Base-by-base conservation (phyloP, 2,113 vertebrate genomes). In the Lamprotornis superbus region DNA sequence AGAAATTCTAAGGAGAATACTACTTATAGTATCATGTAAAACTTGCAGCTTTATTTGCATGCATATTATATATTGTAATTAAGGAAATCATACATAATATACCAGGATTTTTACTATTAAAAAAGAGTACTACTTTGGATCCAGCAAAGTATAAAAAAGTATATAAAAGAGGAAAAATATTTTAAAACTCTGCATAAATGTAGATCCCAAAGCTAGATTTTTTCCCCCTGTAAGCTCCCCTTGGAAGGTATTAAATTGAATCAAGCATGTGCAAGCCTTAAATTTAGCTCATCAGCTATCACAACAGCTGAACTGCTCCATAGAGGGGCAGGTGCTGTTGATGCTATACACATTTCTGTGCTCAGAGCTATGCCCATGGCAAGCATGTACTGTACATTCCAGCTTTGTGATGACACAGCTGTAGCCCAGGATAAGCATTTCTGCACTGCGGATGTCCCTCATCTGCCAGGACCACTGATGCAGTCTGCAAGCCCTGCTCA, bases 251-350 rank as follows among this genome's bases (percentile, higher is more conserved):
- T 87, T 96, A 94, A 95, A 96, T 91, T 93, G 82, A 94, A 75
- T 78, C 49, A 73, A 91, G 77, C 85, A 92, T 94, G 77, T 97
- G 91, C 61, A 74, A 63, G 53, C 18, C 23, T 97, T 96, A 97
- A 92, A 96, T 97, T 96, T 97, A 97, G 87, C 92, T 83, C 87
- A 65, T 96, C 94, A 96, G 77, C 83, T 96, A 90, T 90, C 94
- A 89, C 92, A 92, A 97, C 96, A 97, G 94, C 96, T 97, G 96
- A 97, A 86, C 44, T 3, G 3, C 60, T 73, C 87, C 91, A 56
- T 9, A 50, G 83, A 93, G 89, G 39, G 86, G 91, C 94, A 97
- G 94, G 83, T 97, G 97, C 77, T 3, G 0, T 73, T 94, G 90
- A 86, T 60, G 60, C 49, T 83, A 46, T 49, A 92, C 83, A 89